Percentiles rank a stretch among this genome's conserved stretches.
These are phyloP conservation scores for human DNA, from an alignment of 2,113 vertebrate species.

Conservation along the genomic window DNA sequence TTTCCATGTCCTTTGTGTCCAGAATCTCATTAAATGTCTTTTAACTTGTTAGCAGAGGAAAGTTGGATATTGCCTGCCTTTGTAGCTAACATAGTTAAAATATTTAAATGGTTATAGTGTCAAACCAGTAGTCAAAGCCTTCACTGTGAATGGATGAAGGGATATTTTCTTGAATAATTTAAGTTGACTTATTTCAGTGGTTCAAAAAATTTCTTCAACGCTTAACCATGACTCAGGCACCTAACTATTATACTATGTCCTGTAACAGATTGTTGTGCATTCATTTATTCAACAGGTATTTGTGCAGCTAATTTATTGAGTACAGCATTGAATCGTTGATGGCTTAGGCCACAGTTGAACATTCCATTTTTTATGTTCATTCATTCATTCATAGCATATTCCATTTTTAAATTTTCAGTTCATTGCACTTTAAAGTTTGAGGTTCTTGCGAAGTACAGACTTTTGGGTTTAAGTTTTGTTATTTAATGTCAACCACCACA, in stretches of 20 bases:
- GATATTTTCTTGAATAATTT: background rate
- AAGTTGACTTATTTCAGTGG: constrained; percentile 6
- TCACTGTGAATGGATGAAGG: background rate
- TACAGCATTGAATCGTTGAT: constrained; percentile 15
- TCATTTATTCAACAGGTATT: background rate
- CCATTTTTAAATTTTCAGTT: background rate
- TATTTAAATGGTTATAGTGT: constrained; percentile 45
- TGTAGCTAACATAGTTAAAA: constrained; percentile 44
- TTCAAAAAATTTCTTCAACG: background rate
- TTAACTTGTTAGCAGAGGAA: background rate
- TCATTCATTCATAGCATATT: background rate
- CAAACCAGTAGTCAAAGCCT: background rate
- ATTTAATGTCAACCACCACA: background rate
- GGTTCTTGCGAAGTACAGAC: constrained; percentile 21
- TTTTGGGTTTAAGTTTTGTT: constrained; percentile 40
- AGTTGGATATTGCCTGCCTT: constrained; percentile 25
- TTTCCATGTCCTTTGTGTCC: constrained; percentile 1
- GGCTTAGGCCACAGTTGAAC: background rate
- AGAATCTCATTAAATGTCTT: constrained; percentile 14
- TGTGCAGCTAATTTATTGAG: background rate
- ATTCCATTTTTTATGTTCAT: background rate
- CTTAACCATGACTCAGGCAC: background rate
- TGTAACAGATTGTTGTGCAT: background rate
- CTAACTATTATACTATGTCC: background rate
- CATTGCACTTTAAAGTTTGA: constrained; percentile 21